These are phyloP conservation scores for Enoplosus armatus DNA, from an alignment of 2,797 vertebrate genomes.

Conservation along the genomic window DNA sequence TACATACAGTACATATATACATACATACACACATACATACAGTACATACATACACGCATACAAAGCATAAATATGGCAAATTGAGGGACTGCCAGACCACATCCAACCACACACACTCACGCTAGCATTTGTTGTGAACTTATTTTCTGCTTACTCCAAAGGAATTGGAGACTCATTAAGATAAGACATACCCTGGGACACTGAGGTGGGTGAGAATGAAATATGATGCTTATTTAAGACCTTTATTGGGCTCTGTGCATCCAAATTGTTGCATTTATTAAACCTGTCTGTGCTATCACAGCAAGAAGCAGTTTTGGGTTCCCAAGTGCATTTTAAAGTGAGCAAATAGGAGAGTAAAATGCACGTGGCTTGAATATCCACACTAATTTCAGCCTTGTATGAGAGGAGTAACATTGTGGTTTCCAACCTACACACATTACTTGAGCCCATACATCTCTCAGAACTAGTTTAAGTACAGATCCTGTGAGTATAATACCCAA, in stretches of 20 bases:
- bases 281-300: conserved; percentile 24
- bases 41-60: too few species aligned
- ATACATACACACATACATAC: neutral
- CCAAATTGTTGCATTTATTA: conserved; percentile 51
- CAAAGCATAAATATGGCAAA: neutral
- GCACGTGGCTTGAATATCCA: neutral
- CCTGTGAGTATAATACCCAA: neutral
- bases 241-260: conserved; percentile 42
- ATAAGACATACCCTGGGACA: conserved; percentile 48
- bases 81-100: neutral
- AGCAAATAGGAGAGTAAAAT: conserved; percentile 27
- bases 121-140: conserved; percentile 12
- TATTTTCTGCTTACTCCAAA: conserved; percentile 42
- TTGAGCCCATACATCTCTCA: neutral
- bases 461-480: conserved; percentile 6
- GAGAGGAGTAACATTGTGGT: neutral
- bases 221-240: conserved; percentile 62
- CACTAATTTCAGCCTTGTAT: neutral
- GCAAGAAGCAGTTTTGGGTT: neutral
- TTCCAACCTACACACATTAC: neutral
- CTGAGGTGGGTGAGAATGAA: conserved; percentile 50
- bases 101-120: neutral
- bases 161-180: conserved; percentile 58
- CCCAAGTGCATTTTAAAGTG: conserved; percentile 27
- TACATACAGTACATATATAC: too few species aligned